Base-by-base conservation (phyloP, 2,797 vertebrate genomes). In the Pachyuromys duprasi region DNA sequence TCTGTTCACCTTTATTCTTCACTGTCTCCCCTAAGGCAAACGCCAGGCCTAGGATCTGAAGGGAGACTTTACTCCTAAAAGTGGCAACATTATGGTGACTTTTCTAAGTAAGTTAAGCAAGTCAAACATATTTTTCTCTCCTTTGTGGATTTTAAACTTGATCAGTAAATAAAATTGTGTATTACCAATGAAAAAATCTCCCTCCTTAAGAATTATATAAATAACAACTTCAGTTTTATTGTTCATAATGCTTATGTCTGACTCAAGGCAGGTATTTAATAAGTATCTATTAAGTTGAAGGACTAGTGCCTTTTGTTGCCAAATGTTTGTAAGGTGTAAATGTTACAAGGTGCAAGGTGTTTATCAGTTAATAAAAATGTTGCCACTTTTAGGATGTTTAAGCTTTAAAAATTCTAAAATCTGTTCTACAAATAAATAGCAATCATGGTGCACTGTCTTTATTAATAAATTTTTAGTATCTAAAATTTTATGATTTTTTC, bases 331-430 rank as follows among this genome's bases (percentile, higher is more conserved):
- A 57, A 57, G 55, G 55, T 57, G 17, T 57, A 57, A 57, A 57
- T 57, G 55, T 17, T 95, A 5, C 14, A 92, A 22, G 31, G 22
- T 75, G 12, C 69, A 95, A 80, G 49, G 49, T 5, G 1, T 49
- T 82, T 8, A 69, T 83, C 81, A 55, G 20, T 80, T n/a, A 95
- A 69, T 18, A 79, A 45, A 28, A 82, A 36, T 67, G 17, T 28
- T 79, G 28, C 42, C 55, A 53, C 24, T 94, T 89, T n/a, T n/a
- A n/a, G n/a, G n/a, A n/a, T n/a, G n/a, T 49, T 49, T 49, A 49
- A 49, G 49, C 42, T 86, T 89, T n/a, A 86, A 74, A 94, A 95
- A 81, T 69, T 53, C 89, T 90, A 75, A 94, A 86, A 28, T 89
- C 0, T 39, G 70, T 42, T 74, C n/a, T 70, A 65, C 8, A 65